Conservation (phyloP, 1,140 invertebrate species). For the Agraylea sexmaculata region DNA sequence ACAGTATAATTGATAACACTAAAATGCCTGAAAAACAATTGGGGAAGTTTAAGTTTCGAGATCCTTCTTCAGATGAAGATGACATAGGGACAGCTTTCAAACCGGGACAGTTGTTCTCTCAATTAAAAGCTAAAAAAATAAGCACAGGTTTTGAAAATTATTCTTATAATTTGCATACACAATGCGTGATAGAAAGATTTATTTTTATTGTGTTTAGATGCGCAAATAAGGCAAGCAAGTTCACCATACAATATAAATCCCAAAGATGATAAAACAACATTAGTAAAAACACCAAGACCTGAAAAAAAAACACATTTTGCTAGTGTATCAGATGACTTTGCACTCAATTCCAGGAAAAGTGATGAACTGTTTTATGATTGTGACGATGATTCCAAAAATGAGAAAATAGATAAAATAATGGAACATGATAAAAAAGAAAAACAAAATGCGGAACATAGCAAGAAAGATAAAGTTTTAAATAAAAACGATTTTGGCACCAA, state of each 20-base stretch:
- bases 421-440: constrained; percentile 35
- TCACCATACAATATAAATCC: constrained; percentile 26
- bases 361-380: constrained; percentile 37
- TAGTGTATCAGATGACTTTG: constrained; percentile 1
- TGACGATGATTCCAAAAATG: constrained; percentile 38
- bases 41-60: constrained; percentile 51
- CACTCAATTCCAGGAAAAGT: constrained; percentile 11
- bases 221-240: constrained; percentile 32
- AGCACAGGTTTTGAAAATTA: too few species aligned
- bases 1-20: constrained; percentile 1
- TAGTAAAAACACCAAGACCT: constrained; percentile 27
- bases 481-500: constrained; percentile 11
- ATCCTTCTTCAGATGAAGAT: constrained; percentile 40
- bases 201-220: constrained; percentile 24
- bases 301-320: constrained; percentile 16
- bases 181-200: neutral
- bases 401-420: constrained; percentile 41
- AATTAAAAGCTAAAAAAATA: constrained; percentile 13
- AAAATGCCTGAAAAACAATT: too few species aligned
- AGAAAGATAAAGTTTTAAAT: constrained; percentile 7
- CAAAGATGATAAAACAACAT: constrained; percentile 25
- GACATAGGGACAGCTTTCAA: constrained; percentile 32
- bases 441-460: constrained; percentile 16
- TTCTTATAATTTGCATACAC: neutral
- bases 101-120: constrained; percentile 33